Conservation (phyloP, 1,140 invertebrate species). For the Notospermus geniculatus region DNA sequence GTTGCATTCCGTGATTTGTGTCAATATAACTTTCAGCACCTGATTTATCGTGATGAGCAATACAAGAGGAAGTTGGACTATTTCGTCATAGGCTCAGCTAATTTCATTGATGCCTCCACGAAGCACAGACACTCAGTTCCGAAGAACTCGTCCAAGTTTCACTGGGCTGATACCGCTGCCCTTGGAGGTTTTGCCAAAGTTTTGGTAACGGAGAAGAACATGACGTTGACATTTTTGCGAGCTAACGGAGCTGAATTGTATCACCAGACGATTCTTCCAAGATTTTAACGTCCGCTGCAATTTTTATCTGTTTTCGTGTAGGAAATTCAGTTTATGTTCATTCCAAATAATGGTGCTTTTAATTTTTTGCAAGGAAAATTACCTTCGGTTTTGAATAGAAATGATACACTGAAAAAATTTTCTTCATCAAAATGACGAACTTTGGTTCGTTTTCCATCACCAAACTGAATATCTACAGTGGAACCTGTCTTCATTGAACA, state of each 20-base stretch:
- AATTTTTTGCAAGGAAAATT: too few relatives aligned
- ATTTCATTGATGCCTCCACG: slow-evolving; percentile 49
- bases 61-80: slow-evolving; percentile 42
- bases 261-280: slow-evolving; percentile 29
- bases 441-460: too few relatives aligned
- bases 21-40: slow-evolving; percentile 41
- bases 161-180: slow-evolving; percentile 45
- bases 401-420: too few relatives aligned
- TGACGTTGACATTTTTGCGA: slow-evolving; percentile 49
- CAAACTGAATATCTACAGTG: too few relatives aligned
- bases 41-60: slow-evolving; percentile 27
- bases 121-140: slow-evolving; percentile 45
- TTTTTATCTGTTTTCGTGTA: too few relatives aligned
- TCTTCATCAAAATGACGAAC: too few relatives aligned
- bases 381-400: too few relatives aligned
- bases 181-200: slow-evolving; percentile 53
- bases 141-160: slow-evolving; percentile 41
- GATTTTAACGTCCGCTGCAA: too few relatives aligned
- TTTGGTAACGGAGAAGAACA: slow-evolving; percentile 39
- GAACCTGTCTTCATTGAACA: too few relatives aligned
- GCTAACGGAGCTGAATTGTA: slow-evolving; percentile 37
- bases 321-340: too few relatives aligned
- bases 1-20: too few relatives aligned
- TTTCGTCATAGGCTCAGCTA: slow-evolving; percentile 52
- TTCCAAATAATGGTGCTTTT: too few relatives aligned